phyloP scores from a whole-genome alignment of 2,113 vertebrate genomes.

The Equus przewalskii region DNA sequence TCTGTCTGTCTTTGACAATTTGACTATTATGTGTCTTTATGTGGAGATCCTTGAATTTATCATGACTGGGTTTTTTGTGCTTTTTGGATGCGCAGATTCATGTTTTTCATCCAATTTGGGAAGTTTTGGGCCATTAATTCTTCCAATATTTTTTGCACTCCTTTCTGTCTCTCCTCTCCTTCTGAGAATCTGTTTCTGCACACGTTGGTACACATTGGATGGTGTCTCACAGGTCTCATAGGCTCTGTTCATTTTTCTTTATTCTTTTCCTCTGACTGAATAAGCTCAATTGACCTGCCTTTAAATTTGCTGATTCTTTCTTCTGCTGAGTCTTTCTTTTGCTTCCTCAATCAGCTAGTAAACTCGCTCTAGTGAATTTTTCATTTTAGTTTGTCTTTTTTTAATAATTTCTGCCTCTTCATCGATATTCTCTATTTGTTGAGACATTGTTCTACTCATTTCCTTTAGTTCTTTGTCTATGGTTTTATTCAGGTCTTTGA shows the following conservation, averaged over 20 bases:
- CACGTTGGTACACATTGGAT: background rate
- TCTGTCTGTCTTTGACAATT: background rate
- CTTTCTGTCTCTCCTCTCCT: background rate
- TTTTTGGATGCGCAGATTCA: background rate
- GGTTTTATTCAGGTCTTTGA: background rate
- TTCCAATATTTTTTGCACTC: background rate
- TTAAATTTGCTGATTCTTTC: background rate
- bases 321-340: background rate
- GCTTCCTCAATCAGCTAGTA: background rate
- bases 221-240: background rate
- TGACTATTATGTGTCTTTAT: background rate
- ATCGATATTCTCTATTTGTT: slow-evolving; percentile 3
- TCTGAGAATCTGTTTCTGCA: background rate
- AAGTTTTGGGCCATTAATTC: background rate
- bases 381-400: background rate
- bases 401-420: background rate
- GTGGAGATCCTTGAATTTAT: background rate
- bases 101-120: background rate
- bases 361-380: background rate
- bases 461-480: slow-evolving; percentile 29
- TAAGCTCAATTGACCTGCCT: background rate
- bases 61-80: background rate
- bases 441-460: background rate
- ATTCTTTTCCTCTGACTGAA: background rate
- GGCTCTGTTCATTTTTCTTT: background rate